A percentile compares a stretch with the other conserved stretches of the same genome.
Conservation (phyloP, 1,140 invertebrate species). For the Eubasilissa regina region DNA sequence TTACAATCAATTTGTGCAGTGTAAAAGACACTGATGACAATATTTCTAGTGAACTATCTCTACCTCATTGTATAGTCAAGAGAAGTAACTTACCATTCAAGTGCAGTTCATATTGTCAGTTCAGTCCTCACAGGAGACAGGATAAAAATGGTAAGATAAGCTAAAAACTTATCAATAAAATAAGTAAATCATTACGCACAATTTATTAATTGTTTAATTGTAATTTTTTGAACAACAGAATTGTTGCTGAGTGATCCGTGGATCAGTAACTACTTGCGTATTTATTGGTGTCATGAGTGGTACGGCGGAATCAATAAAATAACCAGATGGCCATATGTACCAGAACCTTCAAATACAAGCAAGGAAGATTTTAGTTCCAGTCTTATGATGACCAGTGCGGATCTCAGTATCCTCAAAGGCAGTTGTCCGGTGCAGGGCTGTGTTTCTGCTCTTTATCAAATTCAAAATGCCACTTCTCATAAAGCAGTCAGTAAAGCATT, state of each 20-base stretch:
- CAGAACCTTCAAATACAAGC: conserved; percentile 50
- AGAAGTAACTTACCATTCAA: conserved; percentile 70
- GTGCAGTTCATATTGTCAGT: conserved; percentile 69
- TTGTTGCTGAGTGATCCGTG: conserved; percentile 66
- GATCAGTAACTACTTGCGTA: conserved; percentile 66
- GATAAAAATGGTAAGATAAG: conserved; percentile 64
- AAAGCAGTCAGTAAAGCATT: conserved; percentile 71
- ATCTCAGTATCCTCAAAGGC: conserved; percentile 68
- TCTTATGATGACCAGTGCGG: conserved; percentile 67
- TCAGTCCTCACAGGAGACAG: conserved; percentile 65
- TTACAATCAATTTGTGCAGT: conserved; percentile 44
- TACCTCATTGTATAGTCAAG: conserved; percentile 69
- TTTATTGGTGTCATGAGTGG: conserved; percentile 73
- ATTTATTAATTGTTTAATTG: not conserved
- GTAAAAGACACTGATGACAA: conserved; percentile 8
- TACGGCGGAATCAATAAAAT: conserved; percentile 66
- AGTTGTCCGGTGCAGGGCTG: conserved; percentile 70
- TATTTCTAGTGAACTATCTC: conserved; percentile 65
- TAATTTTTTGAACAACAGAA: conserved; percentile 62
- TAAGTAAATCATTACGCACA: too few species aligned
- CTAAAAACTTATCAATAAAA: too few species aligned
- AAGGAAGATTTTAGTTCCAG: conserved; percentile 59
- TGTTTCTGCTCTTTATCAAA: conserved; percentile 70
- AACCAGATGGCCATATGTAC: conserved; percentile 61
- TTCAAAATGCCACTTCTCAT: conserved; percentile 78